These are phyloP conservation scores for Ecliptopera silaceata DNA, from an alignment of 2,888 invertebrate species.

Conservation along the genomic window DNA sequence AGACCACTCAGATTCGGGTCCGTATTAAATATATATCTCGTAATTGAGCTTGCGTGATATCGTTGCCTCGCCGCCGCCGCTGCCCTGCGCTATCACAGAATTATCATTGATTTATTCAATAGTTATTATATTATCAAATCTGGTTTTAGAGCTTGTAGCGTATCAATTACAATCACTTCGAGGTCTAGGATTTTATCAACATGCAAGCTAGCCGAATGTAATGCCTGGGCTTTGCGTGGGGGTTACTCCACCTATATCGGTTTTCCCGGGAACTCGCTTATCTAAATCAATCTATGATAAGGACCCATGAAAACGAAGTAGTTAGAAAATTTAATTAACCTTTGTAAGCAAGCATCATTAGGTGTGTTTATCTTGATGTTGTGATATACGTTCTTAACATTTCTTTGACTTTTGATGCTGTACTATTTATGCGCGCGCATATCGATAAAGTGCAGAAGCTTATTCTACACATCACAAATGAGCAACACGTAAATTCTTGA, in stretches of 20 bases:
- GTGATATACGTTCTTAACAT: neutral
- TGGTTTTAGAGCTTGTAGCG: neutral
- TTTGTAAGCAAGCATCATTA: too few relatives aligned
- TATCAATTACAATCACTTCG: neutral
- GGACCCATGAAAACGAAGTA: too few relatives aligned
- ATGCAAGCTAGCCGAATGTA: neutral
- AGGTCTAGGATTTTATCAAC: neutral
- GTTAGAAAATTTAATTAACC: too few relatives aligned
- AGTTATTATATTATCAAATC: neutral
- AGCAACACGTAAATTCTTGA: neutral
- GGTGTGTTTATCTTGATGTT: neutral
- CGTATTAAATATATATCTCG: neutral
- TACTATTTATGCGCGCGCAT: neutral
- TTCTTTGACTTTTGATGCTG: neutral
- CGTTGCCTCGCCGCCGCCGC: neutral
- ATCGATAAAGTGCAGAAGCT: neutral
- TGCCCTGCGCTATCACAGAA: neutral
- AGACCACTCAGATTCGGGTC: neutral
- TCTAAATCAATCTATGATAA: neutral
- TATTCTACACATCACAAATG: neutral
- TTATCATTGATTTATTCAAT: slow-evolving; percentile 9
- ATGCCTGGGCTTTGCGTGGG: neutral
- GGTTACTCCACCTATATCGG: neutral
- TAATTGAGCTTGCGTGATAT: neutral
- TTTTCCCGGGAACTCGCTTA: neutral